Base-by-base conservation (phyloP, 2,797 vertebrate genomes). In the Falco naumanni region DNA sequence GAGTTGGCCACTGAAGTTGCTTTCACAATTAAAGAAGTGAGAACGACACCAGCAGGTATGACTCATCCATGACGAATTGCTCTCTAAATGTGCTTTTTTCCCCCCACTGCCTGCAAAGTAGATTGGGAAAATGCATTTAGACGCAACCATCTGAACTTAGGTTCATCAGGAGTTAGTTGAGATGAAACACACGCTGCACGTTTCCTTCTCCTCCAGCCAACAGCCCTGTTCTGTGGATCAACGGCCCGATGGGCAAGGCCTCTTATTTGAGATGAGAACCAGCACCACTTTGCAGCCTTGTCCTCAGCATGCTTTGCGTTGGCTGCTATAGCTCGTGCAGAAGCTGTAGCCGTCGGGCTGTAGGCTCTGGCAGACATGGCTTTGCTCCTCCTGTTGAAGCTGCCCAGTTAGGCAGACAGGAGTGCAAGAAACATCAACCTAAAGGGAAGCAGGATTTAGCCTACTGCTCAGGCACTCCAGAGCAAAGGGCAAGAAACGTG, bases 201-300 rank as follows among this genome's bases (percentile, higher is more conserved):
- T 34, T 65, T 76, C 70, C 34, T 65, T 33, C 43, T 59, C 13
- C 45, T 71, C 2, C 1, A n/a, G 9, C n/a, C 69, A 45, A 69
- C 33, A 69, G 9, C 4, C 9, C 10, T 81, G 11, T 56, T 71
- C 37, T 61, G 20, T 53, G 4, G 24, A 39, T 25, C 3, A 5
- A 59, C 3, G 8, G 16, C 28, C 8, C 3, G 0, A 39, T 20
- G 25, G 18, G 1, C 16, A 86, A 74, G 13, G 7, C 2, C 14
- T 69, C 83, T 60, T 47, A 26, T 71, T 70, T 83, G 7, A 45
- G 41, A n/a, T 25, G 22, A 64, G 34, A 31, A 74, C 19, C 16
- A 41, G 19, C 12, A 68, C 25, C 0, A 0, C 4, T 85, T 54
- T 47, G 29, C 47, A 68, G 13, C 15, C 16, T 85, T 2, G 1